Percentiles rank a stretch among this genome's conserved stretches.
Evolutionary conservation across 2,113 vertebrate species (phyloP).

Genomic region (Lepisosteus osseus): DNA sequence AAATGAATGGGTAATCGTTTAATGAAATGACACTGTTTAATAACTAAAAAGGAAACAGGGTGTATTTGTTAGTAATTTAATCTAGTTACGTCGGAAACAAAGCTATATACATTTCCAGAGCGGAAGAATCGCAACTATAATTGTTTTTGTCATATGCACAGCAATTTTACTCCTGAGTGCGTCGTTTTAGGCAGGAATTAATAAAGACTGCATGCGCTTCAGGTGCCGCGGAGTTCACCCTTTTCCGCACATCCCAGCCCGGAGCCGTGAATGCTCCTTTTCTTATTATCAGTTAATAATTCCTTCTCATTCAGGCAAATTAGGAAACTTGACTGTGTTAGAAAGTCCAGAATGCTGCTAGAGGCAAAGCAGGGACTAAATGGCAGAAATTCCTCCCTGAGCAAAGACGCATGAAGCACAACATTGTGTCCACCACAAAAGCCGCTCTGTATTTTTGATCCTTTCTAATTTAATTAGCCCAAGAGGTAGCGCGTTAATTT

Average conservation of each 20-base stretch:
- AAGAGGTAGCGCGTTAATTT: conserved; percentile 98
- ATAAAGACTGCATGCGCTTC: conserved; percentile 86
- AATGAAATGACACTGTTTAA: no score
- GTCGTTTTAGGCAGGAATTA: conserved; percentile 94
- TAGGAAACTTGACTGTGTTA: conserved; percentile 96
- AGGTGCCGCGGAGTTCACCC: conserved; percentile 74
- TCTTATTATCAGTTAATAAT: conserved; percentile 99
- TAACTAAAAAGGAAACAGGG: no score
- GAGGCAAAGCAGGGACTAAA: conserved; percentile 86
- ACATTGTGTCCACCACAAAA: conserved; percentile 98
- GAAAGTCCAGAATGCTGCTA: conserved; percentile 88
- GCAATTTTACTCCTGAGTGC: conserved; percentile 81
- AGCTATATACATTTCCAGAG: conserved; percentile 63
- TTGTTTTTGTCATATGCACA: conserved; percentile 83
- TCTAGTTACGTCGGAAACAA: conserved; percentile 60
- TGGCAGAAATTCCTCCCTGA: conserved; percentile 96
- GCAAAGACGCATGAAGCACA: conserved; percentile 92
- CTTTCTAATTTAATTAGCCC: conserved; percentile 99
- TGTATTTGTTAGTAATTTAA: conserved; percentile 17
- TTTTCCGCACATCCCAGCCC: conserved; percentile 69
- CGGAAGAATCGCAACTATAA: conserved; percentile 67
- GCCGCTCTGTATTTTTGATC: conserved; percentile 97
- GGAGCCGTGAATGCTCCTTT: conserved; percentile 83
- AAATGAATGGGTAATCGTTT: no score
- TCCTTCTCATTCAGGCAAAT: conserved; percentile 97